Evolutionary conservation across 2,797 vertebrate genomes (phyloP), one percentile per base, ranked within the genome.

Genomic region (Schizopygopsis pylzovi): DNA sequence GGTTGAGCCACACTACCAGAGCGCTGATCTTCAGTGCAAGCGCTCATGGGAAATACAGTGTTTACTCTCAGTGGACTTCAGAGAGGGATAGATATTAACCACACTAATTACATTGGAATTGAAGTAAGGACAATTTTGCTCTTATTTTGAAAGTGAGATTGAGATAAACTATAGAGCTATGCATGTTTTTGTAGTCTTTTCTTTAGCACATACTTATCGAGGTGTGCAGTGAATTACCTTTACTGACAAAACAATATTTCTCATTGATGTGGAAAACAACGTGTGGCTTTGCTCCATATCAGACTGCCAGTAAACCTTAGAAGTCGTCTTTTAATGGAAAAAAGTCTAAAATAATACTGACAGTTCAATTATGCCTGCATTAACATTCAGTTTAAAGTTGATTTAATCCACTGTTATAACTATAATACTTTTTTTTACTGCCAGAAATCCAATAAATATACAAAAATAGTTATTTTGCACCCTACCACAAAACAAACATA

Each of bases 11-110:
- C 79, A 54, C 22, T 41, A 67, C 7, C 33, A 18, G 63, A 67
- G 33, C 16, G 7, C 65, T 67, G 28, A 18, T 67, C 47, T 41
- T 71, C 9, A 67, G 61, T 68, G 61, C 49, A 85, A 63, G 52
- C 37, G 25, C 76, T 78, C 83, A 65, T 72, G 75, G 83, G 80
- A 87, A 88, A 81, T 39, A 25, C 56, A 81, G 15, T 59, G 72
- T 61, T 73, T 75, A 56, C 43, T 79, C 65, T 78, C 54, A 33
- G 63, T 59, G 81, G 73, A 43, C 63, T 82, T 41, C 59, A 39
- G 43, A 78, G 41, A 54, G 37, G 8, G 52, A 28, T n/a, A 61
- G 22, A 39, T 75, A 85, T 85, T 33, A 85, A 43, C 68, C 49
- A 52, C 78, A 52, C 5, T 85, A 82, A 83, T 71, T 47, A 41